Evolutionary conservation across 2,113 vertebrate genomes (phyloP), one percentile per base, ranked within the genome.

Genomic region (Callipepla squamata): DNA sequence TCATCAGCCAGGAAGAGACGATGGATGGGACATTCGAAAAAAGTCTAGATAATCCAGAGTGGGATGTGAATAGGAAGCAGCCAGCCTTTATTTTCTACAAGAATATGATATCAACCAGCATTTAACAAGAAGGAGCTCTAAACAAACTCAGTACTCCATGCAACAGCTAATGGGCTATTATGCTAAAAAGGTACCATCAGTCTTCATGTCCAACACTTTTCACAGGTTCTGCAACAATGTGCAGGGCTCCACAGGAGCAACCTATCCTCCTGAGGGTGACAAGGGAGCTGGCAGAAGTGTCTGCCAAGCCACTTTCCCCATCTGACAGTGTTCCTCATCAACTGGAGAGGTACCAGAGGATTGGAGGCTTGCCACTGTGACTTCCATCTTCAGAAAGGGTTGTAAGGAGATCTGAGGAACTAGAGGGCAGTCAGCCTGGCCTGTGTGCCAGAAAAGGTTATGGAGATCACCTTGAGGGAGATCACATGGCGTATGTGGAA

Each of bases 181-280:
- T 58, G 30, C 30, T 65, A 53, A 58, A 65, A 91, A 25, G 15
- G 47, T 0, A 0, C 26, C 14, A 28, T 53, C 51, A 53, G 7
- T 28, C 51, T 28, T 76, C 38, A 58, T n/a, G 40, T 36, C 57
- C 13, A 38, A 53, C 53, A 72, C 20, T 78, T 26, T 13, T 21
- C 7, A 83, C 30, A 77, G 1, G 0, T 40, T 90, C 40, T 68
- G 48, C 45, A 50, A 86, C 53, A 89, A 21, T 0, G 2, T n/a
- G 25, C 23, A 81, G 25, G 36, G 36, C 58, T 92, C 78, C 86
- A 78, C 5, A 87, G 75, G 42, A 86, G 93, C 85, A 90, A 83
- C 48, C 32, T 48, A 21, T 48, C 48, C 48, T 12, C 48, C 21
- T 48, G 48, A 48, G 48, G 48, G 21, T 48, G 44, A 14, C 16